Base-by-base conservation (phyloP, 2,797 vertebrate species). In the Parotocinclus haroldoi region DNA sequence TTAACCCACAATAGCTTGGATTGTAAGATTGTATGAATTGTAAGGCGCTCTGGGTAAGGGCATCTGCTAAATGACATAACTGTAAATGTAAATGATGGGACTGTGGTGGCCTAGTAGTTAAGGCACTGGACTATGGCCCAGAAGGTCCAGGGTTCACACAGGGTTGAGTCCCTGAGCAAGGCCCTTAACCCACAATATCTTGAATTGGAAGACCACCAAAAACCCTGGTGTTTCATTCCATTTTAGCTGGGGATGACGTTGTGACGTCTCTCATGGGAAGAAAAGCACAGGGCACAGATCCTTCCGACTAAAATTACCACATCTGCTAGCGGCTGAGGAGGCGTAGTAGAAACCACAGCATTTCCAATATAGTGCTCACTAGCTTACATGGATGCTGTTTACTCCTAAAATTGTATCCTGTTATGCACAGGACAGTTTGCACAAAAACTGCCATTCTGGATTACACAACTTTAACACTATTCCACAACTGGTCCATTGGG, bases 261-360 rank as follows among this genome's bases (percentile, higher is more conserved):
- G 10, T 42, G 60, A 52, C 58, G 46, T 27, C 18, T 39, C 63
- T 37, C 66, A 38, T 44, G 44, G 67, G 59, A 7, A 16, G 44
- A 50, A 66, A 46, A 45, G 54, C 18, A 27, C 44, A 58, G 63
- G 54, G 66, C 48, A 16, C 64, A 65, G 71, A 65, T 71, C 68
- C 70, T 77, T 71, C 61, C 37, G 36, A 65, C 69, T 64, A 68
- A 61, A 66, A 70, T 65, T 63, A 42, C 13, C 62, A 58, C 54
- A 52, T 71, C 68, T 62, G 68, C 56, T 52, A 66, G 59, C n/a
- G 19, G 7, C 61, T 18, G 42, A 36, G 10, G 50, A 5, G 42
- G 62, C n/a, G 46, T 11, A 18, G 61, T 63, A 65, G 58, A 72
- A 67, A 55, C 64, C 57, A 13, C 66, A 62, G 46, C 46, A 38